phyloP scores from a whole-genome alignment of 2,888 invertebrate species.

The Trimorus sp. region DNA sequence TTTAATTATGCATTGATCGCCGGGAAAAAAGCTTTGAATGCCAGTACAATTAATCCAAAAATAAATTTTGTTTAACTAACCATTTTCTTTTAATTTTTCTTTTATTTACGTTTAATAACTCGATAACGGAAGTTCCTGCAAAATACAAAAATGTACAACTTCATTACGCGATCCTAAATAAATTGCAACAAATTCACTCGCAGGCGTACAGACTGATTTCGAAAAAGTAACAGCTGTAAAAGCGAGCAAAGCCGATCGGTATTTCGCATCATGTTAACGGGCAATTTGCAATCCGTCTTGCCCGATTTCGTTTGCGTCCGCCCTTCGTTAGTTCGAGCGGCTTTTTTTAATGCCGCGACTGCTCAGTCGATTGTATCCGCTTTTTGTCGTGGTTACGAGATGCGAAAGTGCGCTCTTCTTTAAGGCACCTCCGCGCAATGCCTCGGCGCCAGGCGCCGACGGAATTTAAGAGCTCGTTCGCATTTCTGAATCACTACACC shows the following conservation, averaged over 20 bases:
- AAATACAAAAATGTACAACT: no score
- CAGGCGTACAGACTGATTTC: no score
- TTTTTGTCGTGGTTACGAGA: background rate
- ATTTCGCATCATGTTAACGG: slow-evolving; percentile 13
- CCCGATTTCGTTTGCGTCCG: slow-evolving; percentile 18
- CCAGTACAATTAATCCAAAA: no score
- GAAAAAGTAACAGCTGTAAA: no score
- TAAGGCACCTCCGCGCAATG: slow-evolving; percentile 39
- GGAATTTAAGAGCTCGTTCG: slow-evolving; percentile 60
- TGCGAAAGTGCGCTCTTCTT: slow-evolving; percentile 32
- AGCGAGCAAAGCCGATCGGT: background rate
- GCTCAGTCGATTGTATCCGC: slow-evolving; percentile 3
- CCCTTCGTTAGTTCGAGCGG: slow-evolving; percentile 7
- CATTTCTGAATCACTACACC: slow-evolving; percentile 55
- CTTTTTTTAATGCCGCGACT: slow-evolving; percentile 24
- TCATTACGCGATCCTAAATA: no score
- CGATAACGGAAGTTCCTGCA: no score
- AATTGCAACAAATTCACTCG: no score
- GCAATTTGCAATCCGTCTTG: slow-evolving; percentile 30
- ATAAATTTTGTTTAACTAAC: no score
- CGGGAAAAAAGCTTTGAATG: no score
- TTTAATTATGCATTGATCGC: no score
- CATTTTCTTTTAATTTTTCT: no score
- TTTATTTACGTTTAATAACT: no score
- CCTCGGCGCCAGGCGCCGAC: slow-evolving; percentile 38